These are phyloP conservation scores for Syndactyla subalaris DNA, from an alignment of 2,797 vertebrate species.

Conservation along the genomic window DNA sequence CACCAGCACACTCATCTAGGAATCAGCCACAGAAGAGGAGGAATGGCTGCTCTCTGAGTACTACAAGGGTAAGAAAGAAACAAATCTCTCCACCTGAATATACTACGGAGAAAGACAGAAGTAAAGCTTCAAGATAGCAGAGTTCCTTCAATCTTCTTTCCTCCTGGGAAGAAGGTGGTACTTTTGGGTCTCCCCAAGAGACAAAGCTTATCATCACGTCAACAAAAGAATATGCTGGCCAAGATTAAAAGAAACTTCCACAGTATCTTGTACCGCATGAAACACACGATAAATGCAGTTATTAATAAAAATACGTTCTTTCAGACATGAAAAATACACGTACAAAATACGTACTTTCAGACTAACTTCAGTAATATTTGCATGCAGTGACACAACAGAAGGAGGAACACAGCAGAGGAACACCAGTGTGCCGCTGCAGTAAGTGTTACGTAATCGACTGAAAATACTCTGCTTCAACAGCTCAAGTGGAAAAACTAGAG, in stretches of 20 bases:
- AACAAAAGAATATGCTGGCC: background rate
- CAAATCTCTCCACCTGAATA: background rate
- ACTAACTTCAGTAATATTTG: background rate
- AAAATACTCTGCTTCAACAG: background rate
- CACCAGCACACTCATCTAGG: background rate
- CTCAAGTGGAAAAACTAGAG: conserved; percentile 20
- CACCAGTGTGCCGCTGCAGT: background rate
- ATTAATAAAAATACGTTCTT: background rate
- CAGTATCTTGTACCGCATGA: background rate
- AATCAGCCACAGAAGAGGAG: background rate
- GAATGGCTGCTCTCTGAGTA: background rate
- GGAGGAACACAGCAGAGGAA: background rate
- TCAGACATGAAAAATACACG: background rate
- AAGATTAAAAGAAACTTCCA: background rate
- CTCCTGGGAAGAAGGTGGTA: background rate
- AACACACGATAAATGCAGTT: background rate
- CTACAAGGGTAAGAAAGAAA: background rate
- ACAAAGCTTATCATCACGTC: background rate
- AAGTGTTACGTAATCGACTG: background rate
- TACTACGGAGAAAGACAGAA: background rate
- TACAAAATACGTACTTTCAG: background rate
- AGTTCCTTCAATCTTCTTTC: background rate
- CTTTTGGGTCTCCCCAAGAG: background rate
- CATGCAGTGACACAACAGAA: background rate
- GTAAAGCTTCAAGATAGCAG: background rate